A percentile compares a stretch with the other conserved stretches of the same genome.
Conservation (phyloP, 2,888 invertebrate genomes). For the Drosophila mercatorum region DNA sequence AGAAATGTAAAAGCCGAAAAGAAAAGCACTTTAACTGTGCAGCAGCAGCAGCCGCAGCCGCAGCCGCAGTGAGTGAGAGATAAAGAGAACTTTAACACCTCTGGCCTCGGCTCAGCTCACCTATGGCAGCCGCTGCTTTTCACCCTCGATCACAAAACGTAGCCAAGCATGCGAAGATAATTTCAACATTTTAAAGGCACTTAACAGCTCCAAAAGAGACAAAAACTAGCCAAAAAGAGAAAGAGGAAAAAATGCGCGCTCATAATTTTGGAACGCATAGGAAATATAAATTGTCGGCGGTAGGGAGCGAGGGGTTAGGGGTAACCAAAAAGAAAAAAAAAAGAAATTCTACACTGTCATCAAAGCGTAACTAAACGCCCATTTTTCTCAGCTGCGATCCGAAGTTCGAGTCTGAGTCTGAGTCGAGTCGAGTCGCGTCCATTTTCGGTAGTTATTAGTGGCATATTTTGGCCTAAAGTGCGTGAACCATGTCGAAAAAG, state of each 20-base stretch:
- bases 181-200: conserved; percentile 71
- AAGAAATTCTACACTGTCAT: conserved; percentile 83
- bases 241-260: conserved; percentile 49
- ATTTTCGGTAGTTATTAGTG: conserved; percentile 80
- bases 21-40: conserved; percentile 52
- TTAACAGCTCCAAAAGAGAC: conserved; percentile 55
- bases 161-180: conserved; percentile 70
- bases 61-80: conserved; percentile 20
- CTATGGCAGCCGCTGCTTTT: conserved; percentile 11
- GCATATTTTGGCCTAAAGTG: conserved; percentile 81
- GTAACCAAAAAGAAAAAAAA: conserved; percentile 21
- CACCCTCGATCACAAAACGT: conserved; percentile 46
- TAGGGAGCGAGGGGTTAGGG: conserved; percentile 22
- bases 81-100: conserved; percentile 72
- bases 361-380: conserved; percentile 84
- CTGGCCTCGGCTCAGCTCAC: conserved; percentile 12
- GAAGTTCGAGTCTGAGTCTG: conserved; percentile 1
- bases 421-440: conserved; percentile 43
- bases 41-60: background rate
- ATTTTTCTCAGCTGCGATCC: conserved; percentile 72
- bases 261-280: conserved; percentile 57
- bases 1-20: conserved; percentile 29
- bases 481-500: conserved; percentile 80
- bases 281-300: conserved; percentile 71
- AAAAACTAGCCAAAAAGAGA: conserved; percentile 20